phyloP scores from a whole-genome alignment of 2,797 vertebrate genomes.

The Novumbra hubbsi region DNA sequence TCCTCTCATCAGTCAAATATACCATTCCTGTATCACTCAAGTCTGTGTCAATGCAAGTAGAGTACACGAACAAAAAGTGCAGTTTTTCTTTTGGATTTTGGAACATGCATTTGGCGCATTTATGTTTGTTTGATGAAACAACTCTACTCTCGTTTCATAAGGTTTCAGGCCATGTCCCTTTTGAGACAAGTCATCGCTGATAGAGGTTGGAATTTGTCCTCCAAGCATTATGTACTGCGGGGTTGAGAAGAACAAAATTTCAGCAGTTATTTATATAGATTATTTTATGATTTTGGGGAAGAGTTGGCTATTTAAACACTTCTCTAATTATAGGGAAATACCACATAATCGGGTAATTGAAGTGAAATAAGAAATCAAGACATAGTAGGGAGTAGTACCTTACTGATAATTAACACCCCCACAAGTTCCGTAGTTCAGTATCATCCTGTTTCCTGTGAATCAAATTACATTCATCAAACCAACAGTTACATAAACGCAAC shows the following conservation, averaged over 20 bases:
- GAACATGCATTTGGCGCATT: neutral
- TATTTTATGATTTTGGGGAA: neutral
- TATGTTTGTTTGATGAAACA: neutral
- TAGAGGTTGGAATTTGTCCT: neutral
- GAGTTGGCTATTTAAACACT: neutral
- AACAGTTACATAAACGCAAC: neutral
- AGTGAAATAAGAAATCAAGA: neutral
- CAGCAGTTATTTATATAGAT: no score
- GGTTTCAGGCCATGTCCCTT: no score
- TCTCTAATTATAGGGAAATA: neutral
- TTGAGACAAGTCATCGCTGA: neutral
- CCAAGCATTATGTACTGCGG: neutral
- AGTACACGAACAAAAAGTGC: conserved; percentile 35
- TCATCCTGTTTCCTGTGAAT: neutral
- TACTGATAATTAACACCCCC: no score
- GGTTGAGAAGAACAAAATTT: neutral
- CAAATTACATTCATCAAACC: neutral
- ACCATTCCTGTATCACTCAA: no score
- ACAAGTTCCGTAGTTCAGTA: no score
- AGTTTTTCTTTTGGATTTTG: conserved; percentile 49
- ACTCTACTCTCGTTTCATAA: neutral
- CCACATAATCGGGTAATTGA: neutral
- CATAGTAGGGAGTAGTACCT: neutral
- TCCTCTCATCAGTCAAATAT: conserved; percentile 22
- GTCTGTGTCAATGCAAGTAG: no score